phyloP scores from a whole-genome alignment of 2,113 vertebrate genomes.

The Melierax canorus region DNA sequence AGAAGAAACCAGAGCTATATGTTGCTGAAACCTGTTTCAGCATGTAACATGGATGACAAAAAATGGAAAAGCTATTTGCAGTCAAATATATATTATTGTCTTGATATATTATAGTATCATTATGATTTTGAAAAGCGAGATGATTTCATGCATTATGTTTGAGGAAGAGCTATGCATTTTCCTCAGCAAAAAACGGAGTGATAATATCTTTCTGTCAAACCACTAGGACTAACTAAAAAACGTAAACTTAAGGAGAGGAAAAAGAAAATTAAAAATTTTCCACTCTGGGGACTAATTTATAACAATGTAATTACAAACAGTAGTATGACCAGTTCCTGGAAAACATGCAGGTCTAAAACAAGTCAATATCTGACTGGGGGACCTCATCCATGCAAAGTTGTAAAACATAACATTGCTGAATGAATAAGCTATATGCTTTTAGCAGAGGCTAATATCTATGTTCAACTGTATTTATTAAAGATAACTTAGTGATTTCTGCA shows the following conservation, averaged over 20 bases:
- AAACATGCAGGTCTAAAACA: neutral
- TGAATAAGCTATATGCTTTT: neutral
- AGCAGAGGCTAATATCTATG: neutral
- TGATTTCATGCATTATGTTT: neutral
- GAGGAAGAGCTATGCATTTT: neutral
- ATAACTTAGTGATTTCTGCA: neutral
- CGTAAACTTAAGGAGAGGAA: neutral
- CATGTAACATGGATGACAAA: neutral
- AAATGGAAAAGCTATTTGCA: neutral
- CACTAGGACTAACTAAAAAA: neutral
- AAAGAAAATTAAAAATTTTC: neutral
- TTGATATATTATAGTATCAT: neutral
- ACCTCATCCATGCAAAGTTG: neutral
- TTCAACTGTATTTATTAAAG: neutral
- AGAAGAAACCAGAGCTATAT: neutral
- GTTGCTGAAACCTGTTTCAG: neutral
- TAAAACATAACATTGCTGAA: neutral
- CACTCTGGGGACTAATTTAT: neutral
- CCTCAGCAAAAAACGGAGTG: neutral
- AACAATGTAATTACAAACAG: neutral
- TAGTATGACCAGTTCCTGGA: neutral
- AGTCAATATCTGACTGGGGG: neutral
- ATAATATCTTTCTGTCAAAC: neutral
- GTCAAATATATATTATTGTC: neutral
- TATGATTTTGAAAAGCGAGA: neutral